Evolutionary conservation across 2,797 vertebrate species (phyloP).

Genomic region (Decapterus maruadsi): DNA sequence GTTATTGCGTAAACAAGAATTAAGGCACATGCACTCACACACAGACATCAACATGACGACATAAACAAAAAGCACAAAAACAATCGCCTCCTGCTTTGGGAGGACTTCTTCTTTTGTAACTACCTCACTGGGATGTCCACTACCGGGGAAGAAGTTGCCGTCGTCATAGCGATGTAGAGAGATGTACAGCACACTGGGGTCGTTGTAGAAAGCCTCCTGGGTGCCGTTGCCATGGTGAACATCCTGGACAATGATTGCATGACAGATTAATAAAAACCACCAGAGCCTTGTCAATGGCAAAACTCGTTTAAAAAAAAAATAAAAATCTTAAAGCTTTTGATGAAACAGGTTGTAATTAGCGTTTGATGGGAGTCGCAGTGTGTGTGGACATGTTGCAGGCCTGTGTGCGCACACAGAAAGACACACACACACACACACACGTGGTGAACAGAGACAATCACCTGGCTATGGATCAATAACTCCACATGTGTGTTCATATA

Average conservation of each 20-base stretch:
- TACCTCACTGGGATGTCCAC: slow-evolving; percentile 91
- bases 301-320: not conserved
- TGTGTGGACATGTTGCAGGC: slow-evolving; percentile 34
- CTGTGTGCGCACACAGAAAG: slow-evolving; percentile 18
- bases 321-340: not conserved
- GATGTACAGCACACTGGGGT: slow-evolving; percentile 93
- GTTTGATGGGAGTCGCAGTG: slow-evolving; percentile 36
- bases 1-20: slow-evolving; percentile 35
- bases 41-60: slow-evolving; percentile 40
- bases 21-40: slow-evolving; percentile 24
- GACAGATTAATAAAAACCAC: slow-evolving; percentile 32
- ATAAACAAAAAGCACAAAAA: slow-evolving; percentile 51
- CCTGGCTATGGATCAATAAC: slow-evolving; percentile 58
- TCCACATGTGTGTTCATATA: slow-evolving; percentile 26
- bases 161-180: slow-evolving; percentile 93
- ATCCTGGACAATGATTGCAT: slow-evolving; percentile 83
- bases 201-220: slow-evolving; percentile 93
- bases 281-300: slow-evolving; percentile 9
- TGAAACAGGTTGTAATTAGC: slow-evolving; percentile 41
- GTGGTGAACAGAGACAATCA: slow-evolving; percentile 60
- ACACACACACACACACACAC: slow-evolving; percentile 47
- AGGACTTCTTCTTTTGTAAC: slow-evolving; percentile 23
- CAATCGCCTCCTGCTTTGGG: slow-evolving; percentile 1
- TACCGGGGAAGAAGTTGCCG: slow-evolving; percentile 91
- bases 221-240: slow-evolving; percentile 95